Percentiles rank a stretch among this genome's conserved stretches.
phyloP scores from a whole-genome alignment of 1,140 invertebrate genomes.

The Bursaphelenchus mucronatus region DNA sequence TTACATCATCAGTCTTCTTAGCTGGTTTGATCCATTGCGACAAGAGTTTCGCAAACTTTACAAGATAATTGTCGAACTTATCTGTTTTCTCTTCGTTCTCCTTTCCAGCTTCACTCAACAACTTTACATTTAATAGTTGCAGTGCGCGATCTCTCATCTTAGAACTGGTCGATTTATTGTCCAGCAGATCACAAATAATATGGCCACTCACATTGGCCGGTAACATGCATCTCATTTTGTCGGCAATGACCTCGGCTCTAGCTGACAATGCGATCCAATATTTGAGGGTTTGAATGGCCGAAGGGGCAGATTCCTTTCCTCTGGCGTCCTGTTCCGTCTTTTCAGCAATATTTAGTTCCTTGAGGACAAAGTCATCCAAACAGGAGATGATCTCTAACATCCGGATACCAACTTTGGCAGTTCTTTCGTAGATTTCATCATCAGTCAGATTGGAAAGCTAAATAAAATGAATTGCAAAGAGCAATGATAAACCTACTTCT shows the following conservation, averaged over 20 bases:
- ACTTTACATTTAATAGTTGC: conserved; percentile 30
- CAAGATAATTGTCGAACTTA: conserved; percentile 25
- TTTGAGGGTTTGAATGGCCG: conserved; percentile 23
- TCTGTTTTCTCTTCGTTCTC: conserved; percentile 20
- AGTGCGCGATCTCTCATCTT: conserved; percentile 29
- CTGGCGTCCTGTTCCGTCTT: conserved; percentile 23
- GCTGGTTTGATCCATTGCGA: conserved; percentile 29
- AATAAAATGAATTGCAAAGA: background rate
- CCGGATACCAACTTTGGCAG: conserved; percentile 22
- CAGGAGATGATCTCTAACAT: conserved; percentile 13
- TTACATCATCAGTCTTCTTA: conserved; percentile 24
- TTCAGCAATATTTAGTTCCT: conserved; percentile 26
- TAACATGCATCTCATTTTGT: conserved; percentile 29
- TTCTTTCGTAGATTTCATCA: conserved; percentile 31
- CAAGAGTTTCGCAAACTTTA: conserved; percentile 24
- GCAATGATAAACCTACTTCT: conserved; percentile 9
- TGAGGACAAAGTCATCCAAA: conserved; percentile 23
- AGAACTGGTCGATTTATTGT: conserved; percentile 17
- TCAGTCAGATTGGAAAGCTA: conserved; percentile 22
- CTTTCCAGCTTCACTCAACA: conserved; percentile 17
- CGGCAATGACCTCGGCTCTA: conserved; percentile 28
- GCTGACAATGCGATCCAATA: conserved; percentile 32
- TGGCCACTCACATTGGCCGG: conserved; percentile 33
- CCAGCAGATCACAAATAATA: conserved; percentile 34
- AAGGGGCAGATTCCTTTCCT: conserved; percentile 8